phyloP scores from a whole-genome alignment of 2,888 invertebrate species.

The Salticus scenicus region DNA sequence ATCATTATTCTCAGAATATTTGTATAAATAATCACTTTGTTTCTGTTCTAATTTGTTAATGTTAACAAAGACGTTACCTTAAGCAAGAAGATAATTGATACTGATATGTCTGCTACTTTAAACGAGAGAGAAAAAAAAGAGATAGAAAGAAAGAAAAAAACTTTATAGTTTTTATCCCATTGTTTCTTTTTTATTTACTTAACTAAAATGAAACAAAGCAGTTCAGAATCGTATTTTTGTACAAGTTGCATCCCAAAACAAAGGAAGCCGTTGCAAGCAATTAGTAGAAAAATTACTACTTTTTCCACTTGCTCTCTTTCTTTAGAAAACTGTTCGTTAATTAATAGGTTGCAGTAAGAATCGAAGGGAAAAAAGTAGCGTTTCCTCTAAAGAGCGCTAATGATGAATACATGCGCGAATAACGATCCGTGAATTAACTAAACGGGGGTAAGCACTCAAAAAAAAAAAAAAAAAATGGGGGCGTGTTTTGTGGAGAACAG shows the following conservation, averaged over 20 bases:
- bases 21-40: no score
- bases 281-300: conserved; percentile 27
- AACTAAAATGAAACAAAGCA: conserved; percentile 26
- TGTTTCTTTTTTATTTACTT: conserved; percentile 30
- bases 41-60: no score
- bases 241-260: conserved; percentile 53
- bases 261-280: conserved; percentile 64
- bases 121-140: no score
- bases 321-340: conserved; percentile 14
- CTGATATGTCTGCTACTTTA: no score
- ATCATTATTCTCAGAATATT: no score
- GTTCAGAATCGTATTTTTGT: conserved; percentile 27
- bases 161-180: conserved; percentile 1
- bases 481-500: conserved; percentile 55
- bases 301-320: neutral
- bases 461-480: conserved; percentile 24
- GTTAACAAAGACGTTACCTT: no score
- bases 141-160: no score
- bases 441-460: conserved; percentile 13
- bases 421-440: conserved; percentile 40
- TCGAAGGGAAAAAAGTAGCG: conserved; percentile 12
- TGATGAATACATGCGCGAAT: conserved; percentile 44
- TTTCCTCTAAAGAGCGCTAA: conserved; percentile 55
- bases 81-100: no score
- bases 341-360: neutral